phyloP scores from a whole-genome alignment of 2,113 vertebrate genomes.

The Thoracochromis brauschi region DNA sequence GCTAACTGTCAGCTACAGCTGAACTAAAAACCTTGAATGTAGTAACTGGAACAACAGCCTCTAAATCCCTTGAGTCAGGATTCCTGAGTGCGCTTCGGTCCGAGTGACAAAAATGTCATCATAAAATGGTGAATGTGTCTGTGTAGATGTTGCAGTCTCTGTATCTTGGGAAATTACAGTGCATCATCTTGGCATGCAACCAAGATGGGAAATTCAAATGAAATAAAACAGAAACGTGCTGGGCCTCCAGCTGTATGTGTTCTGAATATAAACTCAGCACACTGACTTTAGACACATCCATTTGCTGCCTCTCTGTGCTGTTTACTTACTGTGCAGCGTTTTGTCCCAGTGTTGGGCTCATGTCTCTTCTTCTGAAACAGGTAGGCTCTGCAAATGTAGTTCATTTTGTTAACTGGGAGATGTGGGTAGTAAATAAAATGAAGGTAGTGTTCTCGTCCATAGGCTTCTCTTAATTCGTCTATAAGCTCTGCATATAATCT shows the following conservation, averaged over 20 bases:
- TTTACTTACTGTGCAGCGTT: background rate
- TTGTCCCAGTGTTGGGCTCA: background rate
- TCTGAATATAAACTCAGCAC: background rate
- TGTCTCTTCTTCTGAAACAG: background rate
- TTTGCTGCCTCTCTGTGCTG: accelerated
- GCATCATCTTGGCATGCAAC: background rate
- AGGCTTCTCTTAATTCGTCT: background rate
- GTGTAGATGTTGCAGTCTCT: background rate
- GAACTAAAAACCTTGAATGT: background rate
- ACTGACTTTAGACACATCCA: background rate
- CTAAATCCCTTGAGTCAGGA: background rate
- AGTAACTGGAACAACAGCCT: background rate
- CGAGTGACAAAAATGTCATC: background rate
- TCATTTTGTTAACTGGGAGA: background rate
- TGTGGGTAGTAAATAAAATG: background rate
- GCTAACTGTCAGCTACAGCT: background rate
- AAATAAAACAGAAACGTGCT: background rate
- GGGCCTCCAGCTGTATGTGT: background rate
- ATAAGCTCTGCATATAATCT: background rate
- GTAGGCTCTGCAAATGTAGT: background rate
- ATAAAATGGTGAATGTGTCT: background rate
- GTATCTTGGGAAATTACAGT: background rate
- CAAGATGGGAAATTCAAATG: background rate
- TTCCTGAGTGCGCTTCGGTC: background rate
- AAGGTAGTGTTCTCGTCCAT: background rate